These are phyloP conservation scores for Chionomys nivalis DNA, from an alignment of 2,113 vertebrate species.

Conservation along the genomic window DNA sequence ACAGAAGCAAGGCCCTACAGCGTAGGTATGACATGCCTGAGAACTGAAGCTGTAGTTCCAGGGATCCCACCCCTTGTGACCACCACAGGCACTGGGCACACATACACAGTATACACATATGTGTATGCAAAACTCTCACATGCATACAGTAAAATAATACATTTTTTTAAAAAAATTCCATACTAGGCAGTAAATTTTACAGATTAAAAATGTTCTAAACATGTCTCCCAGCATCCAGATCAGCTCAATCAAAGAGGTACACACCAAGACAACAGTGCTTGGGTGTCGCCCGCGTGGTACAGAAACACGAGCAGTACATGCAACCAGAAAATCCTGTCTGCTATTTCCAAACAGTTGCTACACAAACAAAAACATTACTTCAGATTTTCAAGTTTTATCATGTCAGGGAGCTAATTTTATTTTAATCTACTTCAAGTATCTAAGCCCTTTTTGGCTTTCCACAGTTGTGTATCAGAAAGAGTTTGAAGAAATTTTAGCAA, in stretches of 20 bases:
- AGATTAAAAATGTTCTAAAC: conserved; percentile 46
- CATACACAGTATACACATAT: no score
- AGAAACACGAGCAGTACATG: conserved; percentile 60
- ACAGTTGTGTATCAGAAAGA: conserved; percentile 52
- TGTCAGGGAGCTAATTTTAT: conserved; percentile 70
- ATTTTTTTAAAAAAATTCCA: conserved; percentile 49
- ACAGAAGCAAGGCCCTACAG: neutral
- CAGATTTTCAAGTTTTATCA: conserved; percentile 80
- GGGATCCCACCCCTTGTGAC: no score
- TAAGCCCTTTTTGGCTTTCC: conserved; percentile 68
- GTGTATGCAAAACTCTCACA: neutral
- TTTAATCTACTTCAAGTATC: conserved; percentile 75
- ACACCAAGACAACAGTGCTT: neutral
- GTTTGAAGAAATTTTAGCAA: conserved; percentile 16
- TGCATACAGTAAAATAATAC: neutral
- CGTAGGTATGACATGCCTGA: neutral
- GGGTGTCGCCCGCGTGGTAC: neutral
- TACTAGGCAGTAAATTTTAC: conserved; percentile 25
- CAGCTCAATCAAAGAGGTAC: conserved; percentile 53
- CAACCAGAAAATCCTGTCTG: conserved; percentile 81
- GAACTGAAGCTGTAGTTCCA: neutral
- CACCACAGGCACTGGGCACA: no score
- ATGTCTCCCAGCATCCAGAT: neutral
- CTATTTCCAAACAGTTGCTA: conserved; percentile 79
- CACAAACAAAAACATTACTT: conserved; percentile 81